phyloP scores from a whole-genome alignment of 1,140 invertebrate species.

The Ostrea edulis region DNA sequence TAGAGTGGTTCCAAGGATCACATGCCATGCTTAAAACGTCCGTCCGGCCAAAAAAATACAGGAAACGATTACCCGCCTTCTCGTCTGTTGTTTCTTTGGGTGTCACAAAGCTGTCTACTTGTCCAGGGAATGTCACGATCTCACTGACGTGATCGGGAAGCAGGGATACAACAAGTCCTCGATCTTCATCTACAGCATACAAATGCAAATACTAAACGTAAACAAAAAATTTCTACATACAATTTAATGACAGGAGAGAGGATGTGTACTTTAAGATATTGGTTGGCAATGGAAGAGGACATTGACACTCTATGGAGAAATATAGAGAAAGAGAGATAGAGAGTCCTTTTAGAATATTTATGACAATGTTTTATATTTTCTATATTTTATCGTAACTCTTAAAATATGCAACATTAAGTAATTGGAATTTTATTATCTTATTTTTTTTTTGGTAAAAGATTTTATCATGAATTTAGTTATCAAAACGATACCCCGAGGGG shows the following conservation, averaged over 20 bases:
- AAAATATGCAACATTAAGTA: neutral
- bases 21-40: slow-evolving; percentile 41
- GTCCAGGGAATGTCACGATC: slow-evolving; percentile 14
- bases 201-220: neutral
- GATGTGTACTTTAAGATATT: neutral
- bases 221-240: neutral
- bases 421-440: neutral
- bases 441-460: neutral
- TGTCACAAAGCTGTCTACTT: slow-evolving; percentile 14
- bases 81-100: neutral
- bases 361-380: no score
- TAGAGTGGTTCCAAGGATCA: slow-evolving; percentile 23
- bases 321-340: neutral
- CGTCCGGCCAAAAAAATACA: slow-evolving; percentile 13
- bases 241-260: neutral
- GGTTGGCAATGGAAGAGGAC: neutral
- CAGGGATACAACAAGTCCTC: slow-evolving; percentile 42
- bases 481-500: neutral
- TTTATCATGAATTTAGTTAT: neutral
- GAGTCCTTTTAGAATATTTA: no score
- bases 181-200: slow-evolving; percentile 4
- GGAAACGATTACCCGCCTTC: neutral
- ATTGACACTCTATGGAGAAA: no score
- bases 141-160: slow-evolving; percentile 21
- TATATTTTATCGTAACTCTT: no score